Percentiles rank a stretch among this genome's conserved stretches.
Evolutionary conservation across 2,888 invertebrate species (phyloP).

Genomic region (Leptopterna dolabrata): DNA sequence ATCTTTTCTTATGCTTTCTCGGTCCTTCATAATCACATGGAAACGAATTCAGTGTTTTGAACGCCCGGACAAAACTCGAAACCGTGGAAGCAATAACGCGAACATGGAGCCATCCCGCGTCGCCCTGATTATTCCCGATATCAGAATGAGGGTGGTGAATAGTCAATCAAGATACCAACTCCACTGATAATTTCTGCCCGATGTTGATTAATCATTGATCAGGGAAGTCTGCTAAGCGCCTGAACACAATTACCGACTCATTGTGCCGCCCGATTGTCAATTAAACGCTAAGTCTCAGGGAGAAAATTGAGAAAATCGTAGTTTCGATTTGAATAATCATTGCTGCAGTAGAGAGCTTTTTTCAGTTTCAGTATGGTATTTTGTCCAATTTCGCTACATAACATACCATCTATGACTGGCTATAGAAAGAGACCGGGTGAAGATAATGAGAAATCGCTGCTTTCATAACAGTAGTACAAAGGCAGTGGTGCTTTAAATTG

Average conservation of each 20-base stretch:
- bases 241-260: conserved; percentile 36
- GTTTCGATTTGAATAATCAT: background rate
- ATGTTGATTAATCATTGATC: conserved; percentile 45
- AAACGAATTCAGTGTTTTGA: background rate
- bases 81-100: background rate
- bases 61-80: background rate
- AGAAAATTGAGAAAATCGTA: background rate
- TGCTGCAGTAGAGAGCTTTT: too few species aligned
- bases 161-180: conserved; percentile 44
- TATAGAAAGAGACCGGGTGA: too few species aligned
- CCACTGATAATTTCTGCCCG: conserved; percentile 18
- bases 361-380: too few species aligned
- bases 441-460: too few species aligned
- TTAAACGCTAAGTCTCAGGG: background rate
- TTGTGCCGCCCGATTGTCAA: background rate
- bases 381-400: too few species aligned
- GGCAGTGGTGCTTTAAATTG: too few species aligned
- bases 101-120: background rate
- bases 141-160: conserved; percentile 18
- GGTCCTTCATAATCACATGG: too few species aligned
- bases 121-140: conserved; percentile 9
- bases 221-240: conserved; percentile 32
- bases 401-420: too few species aligned
- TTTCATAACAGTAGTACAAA: too few species aligned
- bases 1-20: too few species aligned